A percentile compares a stretch with the other conserved stretches of the same genome.
Evolutionary conservation across 2,797 vertebrate species (phyloP).

Genomic region (Ctenochaetus hawaiiensis): DNA sequence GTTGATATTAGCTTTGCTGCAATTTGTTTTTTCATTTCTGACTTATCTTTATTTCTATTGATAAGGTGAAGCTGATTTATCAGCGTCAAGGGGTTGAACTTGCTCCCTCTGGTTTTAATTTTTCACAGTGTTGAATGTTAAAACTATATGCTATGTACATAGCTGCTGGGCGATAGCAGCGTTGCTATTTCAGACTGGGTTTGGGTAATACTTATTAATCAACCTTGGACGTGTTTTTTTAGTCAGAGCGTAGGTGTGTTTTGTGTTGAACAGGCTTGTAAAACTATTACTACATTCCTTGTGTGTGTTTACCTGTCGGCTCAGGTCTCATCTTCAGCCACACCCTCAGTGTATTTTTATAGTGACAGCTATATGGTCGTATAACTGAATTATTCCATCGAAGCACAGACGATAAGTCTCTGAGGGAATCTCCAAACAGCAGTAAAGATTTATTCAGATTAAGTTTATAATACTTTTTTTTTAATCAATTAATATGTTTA

Average conservation of each 20-base stretch:
- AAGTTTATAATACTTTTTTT: not conserved
- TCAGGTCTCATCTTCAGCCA: constrained; percentile 65
- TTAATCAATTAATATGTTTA: not conserved
- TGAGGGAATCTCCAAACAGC: not conserved
- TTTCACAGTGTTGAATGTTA: constrained; percentile 54
- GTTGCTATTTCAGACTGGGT: constrained; percentile 42
- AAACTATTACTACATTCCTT: constrained; percentile 75
- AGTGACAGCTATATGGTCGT: constrained; percentile 28
- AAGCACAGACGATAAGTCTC: not conserved
- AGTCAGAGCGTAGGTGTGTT: constrained; percentile 64
- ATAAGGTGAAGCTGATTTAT: constrained; percentile 75
- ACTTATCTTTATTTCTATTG: constrained; percentile 75
- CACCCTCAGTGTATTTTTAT: constrained; percentile 65
- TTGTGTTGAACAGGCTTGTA: constrained; percentile 65
- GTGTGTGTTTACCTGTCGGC: constrained; percentile 69
- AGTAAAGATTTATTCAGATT: not conserved
- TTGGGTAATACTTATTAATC: constrained; percentile 63
- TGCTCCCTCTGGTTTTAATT: constrained; percentile 28
- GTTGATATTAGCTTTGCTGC: constrained; percentile 58
- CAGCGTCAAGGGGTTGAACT: constrained; percentile 47
- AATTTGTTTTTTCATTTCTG: constrained; percentile 60
- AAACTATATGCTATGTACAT: constrained; percentile 34
- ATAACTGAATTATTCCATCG: not conserved
- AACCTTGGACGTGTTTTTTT: constrained; percentile 63
- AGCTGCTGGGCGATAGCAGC: constrained; percentile 23